A percentile compares a stretch with the other conserved stretches of the same genome.
These are phyloP conservation scores for Pseudomyrmex cubaensis DNA, from an alignment of 1,140 invertebrate species.

Conservation along the genomic window DNA sequence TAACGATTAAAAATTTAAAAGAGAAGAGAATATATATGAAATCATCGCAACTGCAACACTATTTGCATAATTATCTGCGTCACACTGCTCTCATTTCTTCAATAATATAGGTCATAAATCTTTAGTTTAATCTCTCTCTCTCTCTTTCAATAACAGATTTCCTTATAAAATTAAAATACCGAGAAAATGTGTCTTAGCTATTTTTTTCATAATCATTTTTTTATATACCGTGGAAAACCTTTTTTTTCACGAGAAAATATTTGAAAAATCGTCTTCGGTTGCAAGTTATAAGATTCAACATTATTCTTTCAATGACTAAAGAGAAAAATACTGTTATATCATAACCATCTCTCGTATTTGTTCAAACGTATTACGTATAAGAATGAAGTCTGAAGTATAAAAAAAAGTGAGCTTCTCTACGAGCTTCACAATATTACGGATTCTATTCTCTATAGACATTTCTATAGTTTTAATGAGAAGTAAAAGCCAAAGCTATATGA, in stretches of 20 bases:
- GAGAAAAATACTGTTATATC: background rate
- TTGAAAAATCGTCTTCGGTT: too few relatives aligned
- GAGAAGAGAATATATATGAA: too few relatives aligned
- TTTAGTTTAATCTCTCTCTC: background rate
- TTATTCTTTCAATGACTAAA: background rate
- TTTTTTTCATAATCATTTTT: too few relatives aligned
- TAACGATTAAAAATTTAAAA: too few relatives aligned
- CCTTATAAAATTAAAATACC: too few relatives aligned
- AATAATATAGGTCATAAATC: background rate
- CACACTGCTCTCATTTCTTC: too few relatives aligned
- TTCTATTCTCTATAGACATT: constrained; percentile 20
- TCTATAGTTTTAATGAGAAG: constrained; percentile 53
- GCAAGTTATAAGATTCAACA: constrained; percentile 4
- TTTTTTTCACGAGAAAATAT: too few relatives aligned
- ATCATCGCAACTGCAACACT: too few relatives aligned
- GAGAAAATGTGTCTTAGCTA: too few relatives aligned
- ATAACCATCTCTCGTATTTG: background rate
- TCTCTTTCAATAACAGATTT: background rate
- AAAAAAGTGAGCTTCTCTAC: background rate
- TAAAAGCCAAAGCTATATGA: constrained; percentile 40
- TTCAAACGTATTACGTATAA: background rate
- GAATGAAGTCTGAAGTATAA: too few relatives aligned
- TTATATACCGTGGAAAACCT: too few relatives aligned
- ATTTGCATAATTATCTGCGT: too few relatives aligned
- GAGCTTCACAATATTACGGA: background rate